Base-by-base conservation (phyloP, 2,888 invertebrate species). In the Podotricha telesiphe region DNA sequence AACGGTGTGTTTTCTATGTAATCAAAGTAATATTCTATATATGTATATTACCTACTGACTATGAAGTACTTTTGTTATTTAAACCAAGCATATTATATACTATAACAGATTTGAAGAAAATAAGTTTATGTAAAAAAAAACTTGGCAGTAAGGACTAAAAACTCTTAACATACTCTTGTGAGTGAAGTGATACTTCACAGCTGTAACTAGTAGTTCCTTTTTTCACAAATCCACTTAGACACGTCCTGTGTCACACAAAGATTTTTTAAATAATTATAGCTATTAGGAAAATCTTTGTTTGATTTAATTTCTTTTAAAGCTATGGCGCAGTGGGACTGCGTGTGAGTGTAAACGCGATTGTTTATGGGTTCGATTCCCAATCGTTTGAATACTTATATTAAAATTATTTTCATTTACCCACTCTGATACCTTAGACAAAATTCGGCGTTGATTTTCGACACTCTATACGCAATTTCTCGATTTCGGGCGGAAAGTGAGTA, bases 181-280 rank as follows among this genome's bases (percentile, higher is more conserved):
- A 20, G 47, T 5, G 17, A 61, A 62, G 53, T 53, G 47, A 42
- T 13, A n/a, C 61, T 51, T 37, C 34, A 61, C 17, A 37, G 37
- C 45, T 50, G 40, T 22, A 50, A 40, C 48, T 47, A 56, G 51
- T 20, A 61, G 13, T 50, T 53, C 53, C 48, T 37, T 61, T 42
- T 67, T 20, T 17, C 61, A 42, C 47, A 45, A 67, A 62, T 45
- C 61, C 67, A 67, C 67, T 67, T 67, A 47, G n/a, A 62, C 67
- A 67, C 61, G 67, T 59, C 19, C 47, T 61, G 53, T 59, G 51
- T 61, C n/a, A 42, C 48, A 65, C 20, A 65, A 66, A 3, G 13
- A 42, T 13, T 13, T 13, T 42, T 42, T 37, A 28, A 28, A 28
- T 37, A 37, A 37, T 37, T 37, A 37, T 37, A 37, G 6, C 8